Percentiles rank a stretch among this genome's conserved stretches.
phyloP scores from a whole-genome alignment of 2,113 vertebrate genomes.

The Scalopus aquaticus region DNA sequence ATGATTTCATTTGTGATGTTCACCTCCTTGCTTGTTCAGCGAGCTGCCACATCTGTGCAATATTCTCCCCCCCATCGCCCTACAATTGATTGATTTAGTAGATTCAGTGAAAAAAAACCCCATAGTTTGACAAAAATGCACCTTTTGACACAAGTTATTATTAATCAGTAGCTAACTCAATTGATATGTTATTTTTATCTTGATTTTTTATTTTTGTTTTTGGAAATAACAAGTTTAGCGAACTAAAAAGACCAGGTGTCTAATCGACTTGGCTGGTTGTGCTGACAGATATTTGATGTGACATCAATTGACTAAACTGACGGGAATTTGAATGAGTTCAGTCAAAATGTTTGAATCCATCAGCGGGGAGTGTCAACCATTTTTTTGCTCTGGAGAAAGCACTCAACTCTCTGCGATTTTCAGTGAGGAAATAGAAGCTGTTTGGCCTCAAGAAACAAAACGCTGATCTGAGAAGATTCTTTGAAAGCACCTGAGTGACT shows the following conservation, averaged over 20 bases:
- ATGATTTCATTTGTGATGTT: conserved; percentile 45
- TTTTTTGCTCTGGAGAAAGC: conserved; percentile 51
- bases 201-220: conserved; percentile 67
- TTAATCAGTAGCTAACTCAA: conserved; percentile 55
- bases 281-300: conserved; percentile 65
- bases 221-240: conserved; percentile 64
- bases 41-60: neutral
- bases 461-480: conserved; percentile 17
- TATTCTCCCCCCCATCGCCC: neutral
- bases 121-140: conserved; percentile 46
- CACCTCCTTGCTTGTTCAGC: neutral
- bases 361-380: conserved; percentile 22
- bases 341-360: conserved; percentile 72
- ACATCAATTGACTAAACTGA: conserved; percentile 69
- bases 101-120: neutral
- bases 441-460: neutral
- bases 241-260: conserved; percentile 71
- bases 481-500: neutral
- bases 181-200: conserved; percentile 70
- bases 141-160: conserved; percentile 57
- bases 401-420: neutral
- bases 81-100: neutral
- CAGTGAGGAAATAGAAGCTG: neutral
- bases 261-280: conserved; percentile 69
- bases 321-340: conserved; percentile 65